A percentile compares a stretch with the other conserved stretches of the same genome.
phyloP scores from a whole-genome alignment of 2,888 invertebrate genomes.

The Philhelius pedissequus region DNA sequence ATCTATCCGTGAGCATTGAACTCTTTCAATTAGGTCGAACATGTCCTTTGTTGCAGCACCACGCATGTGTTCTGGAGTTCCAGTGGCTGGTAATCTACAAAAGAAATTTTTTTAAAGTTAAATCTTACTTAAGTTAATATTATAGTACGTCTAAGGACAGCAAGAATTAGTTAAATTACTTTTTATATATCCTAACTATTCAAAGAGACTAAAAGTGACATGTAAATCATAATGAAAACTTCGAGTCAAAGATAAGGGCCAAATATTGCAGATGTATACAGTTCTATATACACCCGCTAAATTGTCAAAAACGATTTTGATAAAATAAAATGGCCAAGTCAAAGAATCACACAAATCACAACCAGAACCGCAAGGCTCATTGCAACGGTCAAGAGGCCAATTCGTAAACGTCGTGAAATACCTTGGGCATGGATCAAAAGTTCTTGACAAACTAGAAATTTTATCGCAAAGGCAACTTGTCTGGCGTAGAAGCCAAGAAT shows the following conservation, averaged over 20 bases:
- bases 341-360: conserved; percentile 99
- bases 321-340: conserved; percentile 94
- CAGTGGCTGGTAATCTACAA: conserved; percentile 24
- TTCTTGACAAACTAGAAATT: conserved; percentile 97
- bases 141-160: too few species aligned
- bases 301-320: conserved; percentile 74
- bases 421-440: conserved; percentile 97
- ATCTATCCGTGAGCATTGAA: conserved; percentile 94
- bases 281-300: too few species aligned
- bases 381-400: conserved; percentile 98
- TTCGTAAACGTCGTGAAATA: conserved; percentile 92
- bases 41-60: conserved; percentile 83
- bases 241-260: too few species aligned
- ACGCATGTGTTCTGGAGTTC: conserved; percentile 76
- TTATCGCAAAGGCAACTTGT: conserved; percentile 95
- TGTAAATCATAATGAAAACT: too few species aligned
- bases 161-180: too few species aligned
- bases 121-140: too few species aligned
- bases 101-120: background rate
- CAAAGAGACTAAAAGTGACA: too few species aligned
- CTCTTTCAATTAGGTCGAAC: conserved; percentile 93
- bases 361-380: conserved; percentile 98
- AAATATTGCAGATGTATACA: too few species aligned
- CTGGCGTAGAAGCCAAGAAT: conserved; percentile 86
- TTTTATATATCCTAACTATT: too few species aligned